Percentiles rank a stretch among this genome's conserved stretches.
These are phyloP conservation scores for Choristoneura fumiferana DNA, from an alignment of 1,140 invertebrate species.

Conservation along the genomic window DNA sequence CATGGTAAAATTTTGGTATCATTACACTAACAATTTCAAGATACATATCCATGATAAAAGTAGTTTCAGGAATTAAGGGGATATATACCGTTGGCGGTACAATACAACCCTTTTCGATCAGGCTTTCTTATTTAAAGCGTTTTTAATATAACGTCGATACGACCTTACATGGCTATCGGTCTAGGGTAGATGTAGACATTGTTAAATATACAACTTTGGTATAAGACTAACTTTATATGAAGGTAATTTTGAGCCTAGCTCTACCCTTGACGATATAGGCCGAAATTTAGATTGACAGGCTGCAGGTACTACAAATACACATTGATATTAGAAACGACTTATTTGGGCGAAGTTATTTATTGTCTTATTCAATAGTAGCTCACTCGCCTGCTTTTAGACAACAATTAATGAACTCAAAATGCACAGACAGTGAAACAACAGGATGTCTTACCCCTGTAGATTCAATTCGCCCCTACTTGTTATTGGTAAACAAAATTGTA, in stretches of 20 bases:
- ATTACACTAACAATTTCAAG: slow-evolving; percentile 13
- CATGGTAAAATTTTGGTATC: slow-evolving; percentile 57
- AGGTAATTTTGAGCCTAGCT: neutral
- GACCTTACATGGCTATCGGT: neutral
- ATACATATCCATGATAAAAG: neutral
- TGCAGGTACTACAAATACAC: neutral
- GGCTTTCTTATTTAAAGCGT: slow-evolving; percentile 9
- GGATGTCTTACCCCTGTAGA: too few species aligned
- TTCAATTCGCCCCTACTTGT: too few species aligned
- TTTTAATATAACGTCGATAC: neutral
- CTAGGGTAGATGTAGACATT: neutral
- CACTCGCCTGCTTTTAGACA: neutral
- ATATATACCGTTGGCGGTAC: neutral
- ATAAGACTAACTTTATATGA: slow-evolving; percentile 8
- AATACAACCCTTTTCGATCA: neutral
- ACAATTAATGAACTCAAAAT: too few species aligned
- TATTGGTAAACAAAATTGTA: too few species aligned
- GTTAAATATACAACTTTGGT: slow-evolving; percentile 12
- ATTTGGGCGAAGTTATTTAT: slow-evolving; percentile 1
- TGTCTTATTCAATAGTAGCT: slow-evolving; percentile 1
- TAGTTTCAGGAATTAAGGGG: neutral
- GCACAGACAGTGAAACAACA: too few species aligned
- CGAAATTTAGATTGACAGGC: neutral
- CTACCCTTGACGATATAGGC: neutral
- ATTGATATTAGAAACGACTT: too few species aligned